Base-by-base conservation (phyloP, 2,113 vertebrate species). In the Mesoclemmys tuberculata region DNA sequence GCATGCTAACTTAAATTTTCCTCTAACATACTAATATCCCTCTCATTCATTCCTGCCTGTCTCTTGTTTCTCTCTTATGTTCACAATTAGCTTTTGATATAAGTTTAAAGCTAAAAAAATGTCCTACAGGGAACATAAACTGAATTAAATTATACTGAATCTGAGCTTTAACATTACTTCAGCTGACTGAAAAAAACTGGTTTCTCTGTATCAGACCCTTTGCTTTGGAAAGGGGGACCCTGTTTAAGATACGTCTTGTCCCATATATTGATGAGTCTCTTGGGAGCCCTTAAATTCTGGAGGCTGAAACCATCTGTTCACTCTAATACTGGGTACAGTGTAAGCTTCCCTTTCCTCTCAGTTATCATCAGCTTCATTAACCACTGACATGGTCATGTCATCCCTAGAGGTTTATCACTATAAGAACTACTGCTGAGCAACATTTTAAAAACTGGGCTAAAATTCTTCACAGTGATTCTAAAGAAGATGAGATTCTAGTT, bases 281-380 rank as follows among this genome's bases (percentile, higher is more conserved):
- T 44, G 92, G 77, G 55, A 85, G 61, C 80, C 22, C 44, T 91
- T 90, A 75, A 9, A 46, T 86, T 86, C 75, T 49, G 75, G 91
- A 95, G 82, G 88, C 22, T 80, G 85, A 95, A 93, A 93, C 84
- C 61, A 68, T 44, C 78, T 90, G 41, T 84, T 87, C 90, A 80
- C 46, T 92, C 89, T 89, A 86, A 89, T 90, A 56, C 41, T 51
- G 48, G 41, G 64, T 82, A 82, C 84, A 93, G 44, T 18, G 6
- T 55, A 49, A 68, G 61, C 61, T 85, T n/a, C 24, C 48, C 26
- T 27, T 71, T 61, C n/a, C 44, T 85, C 61, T 71, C 68, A 44
- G 78, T 71, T 22, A 26, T 64, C 41, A 46, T 46, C 46, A 55
- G 58, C 51, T 46, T 41, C 19, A 51, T 27, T 49, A 35, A 38